Evolutionary conservation across 2,797 vertebrate species (phyloP).

Genomic region (Allobates femoralis): DNA sequence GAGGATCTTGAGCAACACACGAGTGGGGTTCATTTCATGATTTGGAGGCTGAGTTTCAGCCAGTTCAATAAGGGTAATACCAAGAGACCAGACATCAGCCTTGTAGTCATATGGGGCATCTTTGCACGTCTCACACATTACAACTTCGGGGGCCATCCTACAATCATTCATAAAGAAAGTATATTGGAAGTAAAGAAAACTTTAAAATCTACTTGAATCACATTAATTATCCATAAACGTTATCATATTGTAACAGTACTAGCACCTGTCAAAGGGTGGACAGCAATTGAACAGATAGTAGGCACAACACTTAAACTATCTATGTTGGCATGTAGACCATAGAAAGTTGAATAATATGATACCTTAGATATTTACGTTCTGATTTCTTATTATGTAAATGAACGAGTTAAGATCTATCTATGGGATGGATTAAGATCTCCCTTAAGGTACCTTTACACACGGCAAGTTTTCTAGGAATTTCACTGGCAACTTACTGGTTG

Average conservation of each 20-base stretch:
- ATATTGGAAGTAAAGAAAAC: neutral
- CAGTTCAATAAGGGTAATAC: slow-evolving; percentile 77
- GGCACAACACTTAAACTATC: too few species aligned
- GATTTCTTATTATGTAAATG: too few species aligned
- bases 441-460: too few species aligned
- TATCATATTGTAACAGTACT: neutral
- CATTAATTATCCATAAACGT: neutral
- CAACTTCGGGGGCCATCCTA: slow-evolving; percentile 81
- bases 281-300: neutral
- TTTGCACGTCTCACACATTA: slow-evolving; percentile 77
- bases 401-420: too few species aligned
- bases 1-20: slow-evolving; percentile 76
- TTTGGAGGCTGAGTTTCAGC: slow-evolving; percentile 78
- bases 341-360: too few species aligned
- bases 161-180: neutral
- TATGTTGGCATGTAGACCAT: too few species aligned
- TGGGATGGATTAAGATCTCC: too few species aligned
- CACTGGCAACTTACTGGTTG: too few species aligned
- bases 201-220: neutral
- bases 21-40: slow-evolving; percentile 77
- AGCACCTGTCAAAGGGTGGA: neutral
- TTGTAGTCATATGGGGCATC: slow-evolving; percentile 74
- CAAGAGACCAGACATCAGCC: slow-evolving; percentile 79
- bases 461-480: too few species aligned
- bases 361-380: too few species aligned